Evolutionary conservation across 2,797 vertebrate species (phyloP), one percentile per base, ranked within the genome.

Genomic region (Diplodus sargus): DNA sequence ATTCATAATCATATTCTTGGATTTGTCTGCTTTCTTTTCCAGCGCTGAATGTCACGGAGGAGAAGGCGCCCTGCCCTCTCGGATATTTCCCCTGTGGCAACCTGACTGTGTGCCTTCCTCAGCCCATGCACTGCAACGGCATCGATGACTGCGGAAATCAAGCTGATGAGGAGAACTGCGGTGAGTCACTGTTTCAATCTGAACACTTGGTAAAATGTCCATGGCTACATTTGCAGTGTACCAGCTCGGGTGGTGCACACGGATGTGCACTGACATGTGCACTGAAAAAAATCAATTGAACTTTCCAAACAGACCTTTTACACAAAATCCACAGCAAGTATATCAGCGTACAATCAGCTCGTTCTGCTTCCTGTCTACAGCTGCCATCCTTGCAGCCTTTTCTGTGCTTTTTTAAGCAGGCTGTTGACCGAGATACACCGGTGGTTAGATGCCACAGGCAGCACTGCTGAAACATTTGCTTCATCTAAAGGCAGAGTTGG

Each of bases 81-180:
- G 98, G 98, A 81, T 97, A 96, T 86, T 99, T 99, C 81, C 97
- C 98, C 0, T 99, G 98, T 76, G 98, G 98, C 23, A 99, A 99
- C 78, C 87, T 96, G 83, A 97, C 93, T 1, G 89, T 94, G 79
- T 99, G 98, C 76, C 95, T 99, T 74, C 98, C 97, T 6, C 98
- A 99, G 78, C 90, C 95, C 3, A 95, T 99, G 63, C 98, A 99
- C 82, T 99, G 98, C 73, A 98, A 99, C 0, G 97, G 97, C 1
- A 95, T 96, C 53, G 95, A 99, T 18, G 97, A 99, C 94, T 99
- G 98, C 10, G 97, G 96, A 18, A 99, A 99, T 77, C 93, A 81
- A 13, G 97, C 97, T 0, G 98, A 99, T 0, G 97, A 99, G 91
- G 96, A 99, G 57, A 96, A 97, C 92, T 99, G 98, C 8, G 97